Evolutionary conservation across 2,797 vertebrate species (phyloP).

Genomic region (Scleropages formosus): DNA sequence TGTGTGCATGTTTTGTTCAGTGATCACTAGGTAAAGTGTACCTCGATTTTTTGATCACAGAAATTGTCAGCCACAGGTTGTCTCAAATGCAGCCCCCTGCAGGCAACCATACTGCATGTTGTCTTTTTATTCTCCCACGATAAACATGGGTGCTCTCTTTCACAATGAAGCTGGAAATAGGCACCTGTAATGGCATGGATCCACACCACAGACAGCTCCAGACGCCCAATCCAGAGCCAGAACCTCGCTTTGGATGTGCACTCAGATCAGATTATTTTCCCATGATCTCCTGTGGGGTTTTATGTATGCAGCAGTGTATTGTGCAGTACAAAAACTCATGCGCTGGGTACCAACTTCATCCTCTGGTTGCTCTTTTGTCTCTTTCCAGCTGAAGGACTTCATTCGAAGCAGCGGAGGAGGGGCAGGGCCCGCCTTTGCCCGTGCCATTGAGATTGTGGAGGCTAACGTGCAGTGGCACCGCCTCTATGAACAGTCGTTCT

Average conservation of each 20-base stretch:
- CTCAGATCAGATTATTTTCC: background rate
- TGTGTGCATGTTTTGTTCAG: too few species aligned
- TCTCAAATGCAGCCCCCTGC: too few species aligned
- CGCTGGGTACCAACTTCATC: background rate
- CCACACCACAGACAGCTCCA: background rate
- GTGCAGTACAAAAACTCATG: background rate
- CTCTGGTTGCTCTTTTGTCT: background rate
- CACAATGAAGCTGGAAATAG: too few species aligned
- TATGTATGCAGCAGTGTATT: background rate
- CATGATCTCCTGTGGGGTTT: background rate
- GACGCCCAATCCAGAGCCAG: too few species aligned
- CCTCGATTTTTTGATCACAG: too few species aligned
- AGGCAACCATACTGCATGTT: too few species aligned
- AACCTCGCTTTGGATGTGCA: background rate
- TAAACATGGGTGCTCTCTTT: too few species aligned
- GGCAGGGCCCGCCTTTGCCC: conserved; percentile 79
- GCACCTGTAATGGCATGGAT: background rate
- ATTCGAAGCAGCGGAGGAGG: conserved; percentile 78
- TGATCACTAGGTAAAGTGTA: too few species aligned
- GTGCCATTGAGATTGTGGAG: conserved; percentile 89
- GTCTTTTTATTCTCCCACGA: too few species aligned
- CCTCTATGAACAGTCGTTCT: conserved; percentile 86
- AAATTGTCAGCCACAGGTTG: too few species aligned
- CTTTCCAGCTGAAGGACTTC: conserved; percentile 84
- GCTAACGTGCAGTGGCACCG: conserved; percentile 91